phyloP scores from a whole-genome alignment of 1,140 invertebrate species.

The Triops cancriformis region DNA sequence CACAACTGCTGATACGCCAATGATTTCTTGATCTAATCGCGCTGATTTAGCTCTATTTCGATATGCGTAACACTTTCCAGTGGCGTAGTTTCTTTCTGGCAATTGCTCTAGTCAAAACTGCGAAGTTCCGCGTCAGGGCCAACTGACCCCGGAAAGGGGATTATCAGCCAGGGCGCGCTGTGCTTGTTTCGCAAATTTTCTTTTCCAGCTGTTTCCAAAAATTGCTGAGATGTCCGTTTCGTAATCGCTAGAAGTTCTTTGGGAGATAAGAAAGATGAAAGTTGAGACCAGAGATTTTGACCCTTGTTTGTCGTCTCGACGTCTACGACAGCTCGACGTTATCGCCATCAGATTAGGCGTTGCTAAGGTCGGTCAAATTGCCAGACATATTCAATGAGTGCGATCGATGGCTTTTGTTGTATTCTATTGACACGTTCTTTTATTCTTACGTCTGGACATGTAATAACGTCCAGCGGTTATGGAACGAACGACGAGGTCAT shows the following conservation, averaged over 20 bases:
- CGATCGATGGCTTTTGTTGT: too few relatives aligned
- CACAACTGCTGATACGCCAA: constrained; percentile 8
- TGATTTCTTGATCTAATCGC: constrained; percentile 10
- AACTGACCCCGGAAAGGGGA: neutral
- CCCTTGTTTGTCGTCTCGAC: constrained; percentile 9
- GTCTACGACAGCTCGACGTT: neutral
- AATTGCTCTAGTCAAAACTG: neutral
- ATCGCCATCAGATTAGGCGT: neutral
- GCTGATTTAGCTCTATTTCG: neutral
- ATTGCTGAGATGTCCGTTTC: neutral
- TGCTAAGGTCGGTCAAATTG: too few relatives aligned
- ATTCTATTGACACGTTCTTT: too few relatives aligned
- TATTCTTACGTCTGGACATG: too few relatives aligned
- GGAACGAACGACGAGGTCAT: too few relatives aligned
- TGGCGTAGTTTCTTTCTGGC: neutral
- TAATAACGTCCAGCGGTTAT: too few relatives aligned
- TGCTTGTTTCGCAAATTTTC: neutral
- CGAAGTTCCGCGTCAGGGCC: neutral
- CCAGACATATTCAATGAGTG: too few relatives aligned
- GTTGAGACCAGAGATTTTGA: neutral
- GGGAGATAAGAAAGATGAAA: neutral
- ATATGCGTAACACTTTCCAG: neutral
- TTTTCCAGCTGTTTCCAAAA: neutral
- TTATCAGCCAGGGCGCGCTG: neutral
- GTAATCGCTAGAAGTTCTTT: neutral